Base-by-base conservation (phyloP, 2,113 vertebrate genomes). In the Malurus cyaneus region DNA sequence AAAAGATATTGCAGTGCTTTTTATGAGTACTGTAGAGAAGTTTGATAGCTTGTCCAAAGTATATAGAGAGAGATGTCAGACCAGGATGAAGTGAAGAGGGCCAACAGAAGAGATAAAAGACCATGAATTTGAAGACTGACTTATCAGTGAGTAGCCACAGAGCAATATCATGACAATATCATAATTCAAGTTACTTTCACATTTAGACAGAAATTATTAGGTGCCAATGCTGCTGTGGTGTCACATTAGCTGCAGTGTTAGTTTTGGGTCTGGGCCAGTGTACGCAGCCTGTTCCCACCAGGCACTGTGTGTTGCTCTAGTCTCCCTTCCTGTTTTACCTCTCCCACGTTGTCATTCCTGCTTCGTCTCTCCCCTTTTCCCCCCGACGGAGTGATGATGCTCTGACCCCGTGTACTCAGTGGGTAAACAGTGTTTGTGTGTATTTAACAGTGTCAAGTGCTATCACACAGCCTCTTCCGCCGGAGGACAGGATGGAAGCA, bases 371-470 rank as follows among this genome's bases (percentile, higher is more conserved):
- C n/a, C 15, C 13, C 4, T 42, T 73, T 85, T 8, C 10, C n/a
- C 6, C 6, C 5, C 1, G 8, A 2, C 18, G 0, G 0, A 62
- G n/a, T 5, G 50, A 18, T 8, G 76, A 41, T 80, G 42, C 28
- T 80, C 42, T 50, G 59, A 18, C 32, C 54, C 34, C 31, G 6
- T 18, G 25, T 42, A 8, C 31, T 11, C 23, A 32, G 29, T 0
- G 2, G 47, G 18, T n/a, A 32, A 71, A 53, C 3, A 83, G 25
- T 15, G 31, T 12, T 49, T 53, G 8, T 26, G 14, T 28, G 9
- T 42, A 16, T 5, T 19, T 74, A 26, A n/a, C 15, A 41, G 14
- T 14, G 28, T 18, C 36, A 60, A 39, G 44, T 31, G 46, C 46
- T 29, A 5, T 39, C 29, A 66, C 20, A 36, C n/a, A 52, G 41